Evolutionary conservation across 2,113 vertebrate species (phyloP).

Genomic region (Dipodomys spectabilis): DNA sequence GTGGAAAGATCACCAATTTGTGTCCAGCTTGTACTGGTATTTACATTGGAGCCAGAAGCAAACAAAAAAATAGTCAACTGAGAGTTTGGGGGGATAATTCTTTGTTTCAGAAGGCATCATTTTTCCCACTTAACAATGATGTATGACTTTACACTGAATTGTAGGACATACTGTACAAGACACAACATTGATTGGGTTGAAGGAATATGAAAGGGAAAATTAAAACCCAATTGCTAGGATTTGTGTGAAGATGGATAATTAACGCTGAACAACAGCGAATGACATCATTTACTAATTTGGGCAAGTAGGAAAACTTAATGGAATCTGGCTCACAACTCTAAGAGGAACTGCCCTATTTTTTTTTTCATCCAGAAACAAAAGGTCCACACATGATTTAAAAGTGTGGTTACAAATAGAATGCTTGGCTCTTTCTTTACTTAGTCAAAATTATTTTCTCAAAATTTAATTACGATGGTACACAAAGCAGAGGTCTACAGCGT

Average conservation of each 20-base stretch:
- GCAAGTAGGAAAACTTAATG: constrained; percentile 77
- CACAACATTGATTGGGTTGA: not conserved
- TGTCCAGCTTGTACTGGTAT: not conserved
- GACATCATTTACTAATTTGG: constrained; percentile 82
- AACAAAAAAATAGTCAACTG: not conserved
- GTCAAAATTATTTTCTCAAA: constrained; percentile 80
- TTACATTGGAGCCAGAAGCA: not conserved
- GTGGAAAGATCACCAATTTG: not conserved
- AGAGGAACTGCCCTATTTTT: constrained; percentile 78
- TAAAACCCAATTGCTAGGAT: constrained; percentile 57
- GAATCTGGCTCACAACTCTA: constrained; percentile 73
- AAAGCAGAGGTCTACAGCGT: constrained; percentile 44
- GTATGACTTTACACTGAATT: constrained; percentile 35
- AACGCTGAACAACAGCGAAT: constrained; percentile 73
- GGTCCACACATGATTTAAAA: constrained; percentile 76
- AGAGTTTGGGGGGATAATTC: not conserved
- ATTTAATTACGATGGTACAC: constrained; percentile 75
- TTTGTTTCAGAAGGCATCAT: not conserved
- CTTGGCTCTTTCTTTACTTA: constrained; percentile 80
- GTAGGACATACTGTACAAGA: not conserved
- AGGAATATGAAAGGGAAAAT: constrained; percentile 67
- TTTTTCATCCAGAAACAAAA: constrained; percentile 84
- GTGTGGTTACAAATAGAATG: constrained; percentile 68
- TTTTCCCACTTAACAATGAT: not conserved
- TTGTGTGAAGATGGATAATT: constrained; percentile 75